phyloP scores from a whole-genome alignment of 2,113 vertebrate species.

The Sceloporus tristichus region DNA sequence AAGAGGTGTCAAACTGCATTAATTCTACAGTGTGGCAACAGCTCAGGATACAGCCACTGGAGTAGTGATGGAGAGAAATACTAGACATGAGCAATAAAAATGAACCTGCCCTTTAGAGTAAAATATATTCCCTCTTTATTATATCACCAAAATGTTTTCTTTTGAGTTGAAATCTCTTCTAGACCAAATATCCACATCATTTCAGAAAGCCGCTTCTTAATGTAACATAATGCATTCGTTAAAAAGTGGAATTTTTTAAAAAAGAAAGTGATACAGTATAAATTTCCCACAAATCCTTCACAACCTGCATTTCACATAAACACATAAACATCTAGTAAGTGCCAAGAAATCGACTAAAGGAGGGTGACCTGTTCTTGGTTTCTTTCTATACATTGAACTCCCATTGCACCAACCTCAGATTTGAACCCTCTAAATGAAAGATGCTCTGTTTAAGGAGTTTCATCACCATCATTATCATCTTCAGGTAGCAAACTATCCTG shows the following conservation, averaged over 20 bases:
- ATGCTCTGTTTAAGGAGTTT: neutral
- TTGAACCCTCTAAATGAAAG: too few species aligned
- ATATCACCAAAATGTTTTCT: constrained; percentile 56
- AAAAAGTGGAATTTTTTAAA: neutral
- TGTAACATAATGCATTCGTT: constrained; percentile 25
- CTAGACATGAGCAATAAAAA: neutral
- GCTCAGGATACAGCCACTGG: too few species aligned
- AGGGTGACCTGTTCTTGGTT: neutral
- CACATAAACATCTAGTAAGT: neutral
- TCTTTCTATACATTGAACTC: neutral
- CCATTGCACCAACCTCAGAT: neutral
- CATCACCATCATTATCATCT: neutral
- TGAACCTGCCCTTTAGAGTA: neutral
- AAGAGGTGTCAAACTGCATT: too few species aligned
- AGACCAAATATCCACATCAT: neutral
- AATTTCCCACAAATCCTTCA: constrained; percentile 8
- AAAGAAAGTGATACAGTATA: constrained; percentile 11
- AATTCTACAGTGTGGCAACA: too few species aligned
- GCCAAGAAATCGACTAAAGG: accelerated
- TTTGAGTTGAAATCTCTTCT: constrained; percentile 58
- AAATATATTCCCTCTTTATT: constrained; percentile 8
- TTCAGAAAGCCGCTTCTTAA: neutral
- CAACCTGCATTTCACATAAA: neutral
- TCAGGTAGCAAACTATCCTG: neutral
- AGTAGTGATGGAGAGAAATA: too few species aligned